These are phyloP conservation scores for Periplaneta americana DNA, from an alignment of 1,140 invertebrate genomes.

Conservation along the genomic window DNA sequence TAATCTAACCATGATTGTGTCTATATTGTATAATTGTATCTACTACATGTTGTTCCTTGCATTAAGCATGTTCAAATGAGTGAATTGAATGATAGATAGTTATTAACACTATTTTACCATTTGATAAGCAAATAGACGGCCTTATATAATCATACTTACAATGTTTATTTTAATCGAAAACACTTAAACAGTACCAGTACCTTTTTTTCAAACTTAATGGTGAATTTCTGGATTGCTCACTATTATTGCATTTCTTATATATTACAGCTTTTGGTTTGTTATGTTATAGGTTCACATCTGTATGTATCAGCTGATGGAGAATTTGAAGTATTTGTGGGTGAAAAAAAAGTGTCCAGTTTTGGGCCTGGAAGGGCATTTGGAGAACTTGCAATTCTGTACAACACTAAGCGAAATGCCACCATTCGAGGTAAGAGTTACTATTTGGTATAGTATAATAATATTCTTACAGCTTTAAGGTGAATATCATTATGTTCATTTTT, in stretches of 20 bases:
- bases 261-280: background rate
- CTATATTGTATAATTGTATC: too few relatives aligned
- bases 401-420: slow-evolving; percentile 82
- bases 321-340: slow-evolving; percentile 80
- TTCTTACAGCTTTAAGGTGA: background rate
- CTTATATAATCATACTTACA: too few relatives aligned
- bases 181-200: too few relatives aligned
- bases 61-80: too few relatives aligned
- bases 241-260: background rate
- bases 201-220: too few relatives aligned
- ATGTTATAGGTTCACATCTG: slow-evolving; percentile 56
- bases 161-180: too few relatives aligned
- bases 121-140: too few relatives aligned
- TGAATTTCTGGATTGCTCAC: too few relatives aligned
- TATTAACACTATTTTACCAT: too few relatives aligned
- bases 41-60: too few relatives aligned
- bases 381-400: slow-evolving; percentile 89
- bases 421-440: slow-evolving; percentile 55
- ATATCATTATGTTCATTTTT: background rate
- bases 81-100: too few relatives aligned
- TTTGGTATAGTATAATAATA: background rate
- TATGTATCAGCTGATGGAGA: slow-evolving; percentile 79
- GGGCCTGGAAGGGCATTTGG: slow-evolving; percentile 85
- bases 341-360: slow-evolving; percentile 68
- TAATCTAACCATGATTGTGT: too few relatives aligned